A percentile compares a stretch with the other conserved stretches of the same genome.
These are phyloP conservation scores for Dendroctonus valens DNA, from an alignment of 1,140 invertebrate species.

Conservation along the genomic window DNA sequence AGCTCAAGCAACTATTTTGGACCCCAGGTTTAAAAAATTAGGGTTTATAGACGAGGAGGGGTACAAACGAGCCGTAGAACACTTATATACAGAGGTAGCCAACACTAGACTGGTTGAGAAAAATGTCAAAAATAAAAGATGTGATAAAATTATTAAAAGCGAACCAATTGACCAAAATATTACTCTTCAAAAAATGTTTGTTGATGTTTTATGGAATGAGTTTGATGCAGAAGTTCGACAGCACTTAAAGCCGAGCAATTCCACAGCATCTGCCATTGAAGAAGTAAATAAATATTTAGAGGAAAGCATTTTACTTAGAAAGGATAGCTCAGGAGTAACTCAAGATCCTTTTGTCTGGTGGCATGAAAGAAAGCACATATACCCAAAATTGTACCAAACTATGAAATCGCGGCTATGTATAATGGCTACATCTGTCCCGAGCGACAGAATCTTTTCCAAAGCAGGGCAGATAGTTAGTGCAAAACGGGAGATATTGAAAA, in stretches of 20 bases:
- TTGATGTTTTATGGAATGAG: too few relatives aligned
- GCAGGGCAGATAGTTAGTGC: conserved; percentile 7
- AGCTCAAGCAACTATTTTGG: conserved; percentile 48
- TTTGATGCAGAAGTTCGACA: too few relatives aligned
- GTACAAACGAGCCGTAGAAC: too few relatives aligned
- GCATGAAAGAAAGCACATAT: conserved; percentile 41
- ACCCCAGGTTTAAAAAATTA: conserved; percentile 35
- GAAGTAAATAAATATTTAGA: conserved; percentile 41
- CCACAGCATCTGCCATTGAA: conserved; percentile 12
- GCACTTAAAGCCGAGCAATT: background rate
- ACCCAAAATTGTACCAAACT: conserved; percentile 32
- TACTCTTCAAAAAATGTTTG: too few relatives aligned
- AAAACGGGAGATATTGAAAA: too few relatives aligned
- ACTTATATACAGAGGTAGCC: too few relatives aligned
- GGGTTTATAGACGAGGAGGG: too few relatives aligned
- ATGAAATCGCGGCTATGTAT: conserved; percentile 16
- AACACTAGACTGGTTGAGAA: too few relatives aligned
- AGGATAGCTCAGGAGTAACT: conserved; percentile 40
- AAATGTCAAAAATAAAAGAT: too few relatives aligned
- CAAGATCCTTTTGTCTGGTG: conserved; percentile 28
- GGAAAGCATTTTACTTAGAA: conserved; percentile 37
- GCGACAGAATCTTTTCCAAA: conserved; percentile 17
- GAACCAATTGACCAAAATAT: too few relatives aligned
- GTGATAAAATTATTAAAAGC: too few relatives aligned
- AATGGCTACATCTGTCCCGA: conserved; percentile 9